Evolutionary conservation across 2,888 invertebrate genomes (phyloP).

Genomic region (Tineola bisselliella): DNA sequence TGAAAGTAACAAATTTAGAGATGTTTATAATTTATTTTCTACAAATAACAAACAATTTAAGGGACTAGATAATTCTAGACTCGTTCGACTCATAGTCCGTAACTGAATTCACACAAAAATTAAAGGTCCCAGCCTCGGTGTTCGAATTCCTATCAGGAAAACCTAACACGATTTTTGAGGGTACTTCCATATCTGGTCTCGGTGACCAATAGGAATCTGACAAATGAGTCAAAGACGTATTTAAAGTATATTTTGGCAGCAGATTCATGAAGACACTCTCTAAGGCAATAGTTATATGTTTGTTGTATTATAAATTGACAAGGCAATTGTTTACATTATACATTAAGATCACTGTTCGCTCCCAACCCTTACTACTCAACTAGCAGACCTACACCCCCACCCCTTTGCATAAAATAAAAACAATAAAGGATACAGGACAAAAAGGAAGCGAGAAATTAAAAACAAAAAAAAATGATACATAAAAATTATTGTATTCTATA

Average conservation of each 20-base stretch:
- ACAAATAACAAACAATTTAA: no score
- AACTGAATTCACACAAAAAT: background rate
- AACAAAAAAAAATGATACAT: slow-evolving; percentile 58
- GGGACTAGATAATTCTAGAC: no score
- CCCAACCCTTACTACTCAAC: background rate
- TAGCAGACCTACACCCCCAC: no score
- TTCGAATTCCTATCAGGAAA: no score
- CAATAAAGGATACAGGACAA: slow-evolving; percentile 19
- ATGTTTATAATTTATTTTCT: no score
- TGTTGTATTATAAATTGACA: background rate
- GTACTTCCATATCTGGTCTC: no score
- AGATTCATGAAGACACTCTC: background rate
- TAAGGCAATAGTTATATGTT: background rate
- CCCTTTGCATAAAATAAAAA: background rate
- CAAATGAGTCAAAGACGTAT: background rate
- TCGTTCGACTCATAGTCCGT: background rate
- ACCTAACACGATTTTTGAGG: no score
- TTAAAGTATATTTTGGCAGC: background rate
- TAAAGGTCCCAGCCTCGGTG: no score
- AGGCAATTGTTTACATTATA: background rate
- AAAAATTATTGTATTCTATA: slow-evolving; percentile 68
- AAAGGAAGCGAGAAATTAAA: slow-evolving; percentile 25
- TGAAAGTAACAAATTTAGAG: no score
- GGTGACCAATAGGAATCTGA: no score
- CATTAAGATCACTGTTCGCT: background rate